Evolutionary conservation across 1,140 invertebrate species (phyloP).

Genomic region (Penaeus chinensis): DNA sequence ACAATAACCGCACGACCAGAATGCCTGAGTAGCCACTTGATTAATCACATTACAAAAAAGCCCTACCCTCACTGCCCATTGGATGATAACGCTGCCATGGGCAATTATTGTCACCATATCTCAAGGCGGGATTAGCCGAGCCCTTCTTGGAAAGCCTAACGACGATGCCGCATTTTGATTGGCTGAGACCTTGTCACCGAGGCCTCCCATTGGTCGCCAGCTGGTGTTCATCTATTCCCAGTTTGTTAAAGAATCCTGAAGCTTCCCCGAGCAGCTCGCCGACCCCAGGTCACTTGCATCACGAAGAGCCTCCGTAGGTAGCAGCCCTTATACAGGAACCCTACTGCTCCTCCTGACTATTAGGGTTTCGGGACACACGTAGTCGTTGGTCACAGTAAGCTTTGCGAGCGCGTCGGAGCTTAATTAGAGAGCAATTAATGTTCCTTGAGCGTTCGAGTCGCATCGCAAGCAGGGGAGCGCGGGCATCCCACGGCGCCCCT

Average conservation of each 20-base stretch:
- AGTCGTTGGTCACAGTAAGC: constrained; percentile 27
- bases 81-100: constrained; percentile 32
- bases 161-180: background rate
- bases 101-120: constrained; percentile 39
- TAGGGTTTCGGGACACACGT: constrained; percentile 35
- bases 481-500: background rate
- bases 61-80: constrained; percentile 12
- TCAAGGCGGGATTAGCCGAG: background rate
- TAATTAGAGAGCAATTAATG: constrained; percentile 56
- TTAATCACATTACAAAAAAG: constrained; percentile 28
- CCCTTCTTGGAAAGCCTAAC: background rate
- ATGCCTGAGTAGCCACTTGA: constrained; percentile 26
- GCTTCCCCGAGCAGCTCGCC: too few species aligned
- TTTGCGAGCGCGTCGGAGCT: constrained; percentile 38
- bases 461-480: constrained; percentile 31
- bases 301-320: background rate
- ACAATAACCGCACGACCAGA: background rate
- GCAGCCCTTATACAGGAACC: constrained; percentile 8
- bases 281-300: constrained; percentile 20
- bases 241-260: too few species aligned
- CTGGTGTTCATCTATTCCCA: constrained; percentile 3
- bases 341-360: constrained; percentile 14
- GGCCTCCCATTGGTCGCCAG: constrained; percentile 2
- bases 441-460: constrained; percentile 22
- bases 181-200: constrained; percentile 17